These are phyloP conservation scores for Drosophila multiciliata DNA, from an alignment of 2,888 invertebrate species.

Conservation along the genomic window DNA sequence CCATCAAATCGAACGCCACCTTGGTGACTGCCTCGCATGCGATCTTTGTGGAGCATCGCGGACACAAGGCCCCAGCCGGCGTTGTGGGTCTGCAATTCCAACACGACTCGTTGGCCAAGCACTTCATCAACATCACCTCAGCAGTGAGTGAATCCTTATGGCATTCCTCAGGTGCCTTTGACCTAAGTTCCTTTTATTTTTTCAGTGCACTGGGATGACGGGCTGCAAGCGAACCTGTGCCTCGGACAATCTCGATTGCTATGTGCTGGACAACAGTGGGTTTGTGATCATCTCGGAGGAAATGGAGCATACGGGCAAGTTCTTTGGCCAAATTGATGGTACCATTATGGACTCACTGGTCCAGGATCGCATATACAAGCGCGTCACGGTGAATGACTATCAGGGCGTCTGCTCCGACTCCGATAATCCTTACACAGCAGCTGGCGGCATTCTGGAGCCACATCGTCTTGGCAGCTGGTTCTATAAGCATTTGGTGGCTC, in stretches of 20 bases:
- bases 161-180: not conserved
- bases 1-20: conserved; percentile 86
- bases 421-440: conserved; percentile 86
- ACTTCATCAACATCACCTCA: conserved; percentile 95
- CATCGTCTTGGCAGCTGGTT: conserved; percentile 81
- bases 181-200: not conserved
- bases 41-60: conserved; percentile 93
- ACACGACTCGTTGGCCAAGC: conserved; percentile 91
- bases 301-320: conserved; percentile 93
- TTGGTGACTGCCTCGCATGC: conserved; percentile 96
- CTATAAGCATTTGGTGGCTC: conserved; percentile 81
- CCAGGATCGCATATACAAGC: conserved; percentile 95
- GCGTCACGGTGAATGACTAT: conserved; percentile 94
- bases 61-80: conserved; percentile 94
- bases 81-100: conserved; percentile 96
- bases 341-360: conserved; percentile 97
- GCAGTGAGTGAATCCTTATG: conserved; percentile 87
- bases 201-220: conserved; percentile 88
- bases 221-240: conserved; percentile 94
- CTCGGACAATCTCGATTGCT: conserved; percentile 95
- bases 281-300: conserved; percentile 96
- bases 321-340: conserved; percentile 97
- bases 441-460: conserved; percentile 78
- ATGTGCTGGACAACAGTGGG: conserved; percentile 97
- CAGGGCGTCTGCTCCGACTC: conserved; percentile 93